phyloP scores from a whole-genome alignment of 2,888 invertebrate genomes.

The Sinohyriopsis cumingii region DNA sequence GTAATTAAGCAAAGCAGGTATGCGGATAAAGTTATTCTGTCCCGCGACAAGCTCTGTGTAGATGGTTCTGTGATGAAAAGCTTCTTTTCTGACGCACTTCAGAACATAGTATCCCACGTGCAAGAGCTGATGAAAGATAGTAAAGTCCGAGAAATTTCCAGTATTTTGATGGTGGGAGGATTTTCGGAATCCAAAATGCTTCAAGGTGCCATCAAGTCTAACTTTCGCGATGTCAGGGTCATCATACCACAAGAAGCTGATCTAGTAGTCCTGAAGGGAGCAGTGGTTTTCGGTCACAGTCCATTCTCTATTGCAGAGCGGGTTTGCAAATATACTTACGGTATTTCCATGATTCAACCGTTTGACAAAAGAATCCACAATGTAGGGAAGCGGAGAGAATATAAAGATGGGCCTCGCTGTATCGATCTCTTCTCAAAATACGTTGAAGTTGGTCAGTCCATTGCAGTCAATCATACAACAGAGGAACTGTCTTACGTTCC shows the following conservation, averaged over 20 bases:
- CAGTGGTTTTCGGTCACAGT: slow-evolving; percentile 24
- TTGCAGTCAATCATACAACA: slow-evolving; percentile 7
- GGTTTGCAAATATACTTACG: slow-evolving; percentile 20
- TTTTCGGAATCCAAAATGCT: slow-evolving; percentile 26
- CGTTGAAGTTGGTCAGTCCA: slow-evolving; percentile 11
- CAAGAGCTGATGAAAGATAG: slow-evolving; percentile 10
- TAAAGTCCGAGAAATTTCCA: slow-evolving; percentile 7
- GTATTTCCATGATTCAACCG: slow-evolving; percentile 8
- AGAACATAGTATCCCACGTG: slow-evolving; percentile 15
- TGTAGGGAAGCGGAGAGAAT: neutral
- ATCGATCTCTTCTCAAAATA: slow-evolving; percentile 16
- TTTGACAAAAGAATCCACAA: slow-evolving; percentile 13
- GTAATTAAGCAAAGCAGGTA: slow-evolving; percentile 10
- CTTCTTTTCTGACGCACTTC: slow-evolving; percentile 12
- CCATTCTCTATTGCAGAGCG: slow-evolving; percentile 16
- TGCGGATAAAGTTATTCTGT: slow-evolving; percentile 13
- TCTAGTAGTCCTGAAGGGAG: slow-evolving; percentile 26
- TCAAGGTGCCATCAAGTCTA: slow-evolving; percentile 11
- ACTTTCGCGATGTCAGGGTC: slow-evolving; percentile 16
- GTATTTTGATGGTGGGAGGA: slow-evolving; percentile 30
- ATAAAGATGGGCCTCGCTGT: neutral
- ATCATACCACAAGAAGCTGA: slow-evolving; percentile 28
- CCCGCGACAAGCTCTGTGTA: slow-evolving; percentile 20
- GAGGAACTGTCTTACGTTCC: slow-evolving; percentile 10
- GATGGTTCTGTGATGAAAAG: slow-evolving; percentile 4